Evolutionary conservation across 2,113 vertebrate species (phyloP).

Genomic region (Cepphus grylle): DNA sequence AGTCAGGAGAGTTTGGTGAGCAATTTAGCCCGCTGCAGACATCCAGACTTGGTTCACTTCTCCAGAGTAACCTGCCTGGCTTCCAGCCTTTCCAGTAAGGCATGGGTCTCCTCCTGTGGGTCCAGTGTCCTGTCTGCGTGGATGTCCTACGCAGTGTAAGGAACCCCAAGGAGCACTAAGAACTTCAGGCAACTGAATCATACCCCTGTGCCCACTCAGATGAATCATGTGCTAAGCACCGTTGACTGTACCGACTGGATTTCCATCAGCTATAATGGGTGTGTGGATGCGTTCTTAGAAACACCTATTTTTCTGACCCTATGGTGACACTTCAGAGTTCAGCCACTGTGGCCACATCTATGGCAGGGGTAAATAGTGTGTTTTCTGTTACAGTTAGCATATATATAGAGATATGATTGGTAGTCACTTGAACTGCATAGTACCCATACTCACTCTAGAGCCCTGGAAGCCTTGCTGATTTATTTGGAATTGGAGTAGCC

Average conservation of each 20-base stretch:
- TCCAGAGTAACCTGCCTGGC: neutral
- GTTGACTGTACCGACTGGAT: neutral
- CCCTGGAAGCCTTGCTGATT: neutral
- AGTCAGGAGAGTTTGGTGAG: neutral
- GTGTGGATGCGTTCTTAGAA: neutral
- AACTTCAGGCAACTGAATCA: neutral
- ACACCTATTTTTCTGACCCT: neutral
- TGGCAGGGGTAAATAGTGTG: neutral
- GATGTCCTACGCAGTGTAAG: accelerated
- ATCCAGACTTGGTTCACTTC: neutral
- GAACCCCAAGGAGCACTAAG: neutral
- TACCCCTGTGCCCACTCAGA: neutral
- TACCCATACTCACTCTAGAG: neutral
- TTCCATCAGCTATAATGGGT: neutral
- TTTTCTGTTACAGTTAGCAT: neutral
- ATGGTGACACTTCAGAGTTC: neutral
- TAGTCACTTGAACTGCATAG: neutral
- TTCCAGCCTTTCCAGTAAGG: neutral
- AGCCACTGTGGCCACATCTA: neutral
- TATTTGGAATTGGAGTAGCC: neutral
- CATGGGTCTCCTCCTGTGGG: neutral
- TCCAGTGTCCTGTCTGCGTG: neutral
- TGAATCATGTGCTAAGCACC: neutral
- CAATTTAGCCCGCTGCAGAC: neutral
- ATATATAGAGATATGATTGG: too few species aligned